Evolutionary conservation across 2,113 vertebrate species (phyloP).

Genomic region (Scopus umbretta): DNA sequence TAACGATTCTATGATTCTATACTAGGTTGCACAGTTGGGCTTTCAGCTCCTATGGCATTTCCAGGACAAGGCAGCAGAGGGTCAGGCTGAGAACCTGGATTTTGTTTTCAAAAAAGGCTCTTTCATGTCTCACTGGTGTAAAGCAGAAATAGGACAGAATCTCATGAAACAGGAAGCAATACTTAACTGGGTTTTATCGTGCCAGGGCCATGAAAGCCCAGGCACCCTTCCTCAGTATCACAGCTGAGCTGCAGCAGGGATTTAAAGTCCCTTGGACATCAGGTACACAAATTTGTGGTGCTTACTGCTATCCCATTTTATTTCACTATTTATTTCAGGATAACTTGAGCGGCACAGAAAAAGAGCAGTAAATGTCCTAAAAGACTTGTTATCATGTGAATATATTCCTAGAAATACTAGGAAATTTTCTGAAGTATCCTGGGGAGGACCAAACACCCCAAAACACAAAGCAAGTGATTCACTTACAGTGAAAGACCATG

Average conservation of each 20-base stretch:
- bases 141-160: background rate
- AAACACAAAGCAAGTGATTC: background rate
- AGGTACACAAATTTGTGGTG: background rate
- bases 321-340: background rate
- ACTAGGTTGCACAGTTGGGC: background rate
- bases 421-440: background rate
- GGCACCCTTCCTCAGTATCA: background rate
- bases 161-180: background rate
- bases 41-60: background rate
- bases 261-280: background rate
- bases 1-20: no score
- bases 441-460: background rate
- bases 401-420: background rate
- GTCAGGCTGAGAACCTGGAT: background rate
- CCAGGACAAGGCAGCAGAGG: background rate
- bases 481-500: background rate
- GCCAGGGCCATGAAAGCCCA: background rate
- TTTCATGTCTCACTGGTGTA: background rate
- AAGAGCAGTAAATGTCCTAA: background rate
- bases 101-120: background rate
- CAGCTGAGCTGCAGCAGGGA: background rate
- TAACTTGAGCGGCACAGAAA: background rate
- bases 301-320: background rate
- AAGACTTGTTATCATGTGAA: background rate
- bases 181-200: accelerated